A percentile compares a stretch with the other conserved stretches of the same genome.
Evolutionary conservation across 2,113 vertebrate genomes (phyloP).

Genomic region (Oxygymnocypris stewartii): DNA sequence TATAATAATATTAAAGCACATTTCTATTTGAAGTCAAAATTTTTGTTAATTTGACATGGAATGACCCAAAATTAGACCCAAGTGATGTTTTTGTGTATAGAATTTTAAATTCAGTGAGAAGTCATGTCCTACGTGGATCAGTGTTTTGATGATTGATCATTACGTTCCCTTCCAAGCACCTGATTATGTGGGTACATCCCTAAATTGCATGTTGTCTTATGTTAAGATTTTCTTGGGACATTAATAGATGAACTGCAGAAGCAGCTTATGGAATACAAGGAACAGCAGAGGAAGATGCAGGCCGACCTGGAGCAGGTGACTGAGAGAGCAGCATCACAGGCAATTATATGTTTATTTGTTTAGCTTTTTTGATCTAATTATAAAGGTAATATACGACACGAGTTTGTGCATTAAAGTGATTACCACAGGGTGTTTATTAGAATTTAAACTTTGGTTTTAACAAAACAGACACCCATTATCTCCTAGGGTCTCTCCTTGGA

Average conservation of each 20-base stretch:
- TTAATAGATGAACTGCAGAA: constrained; percentile 79
- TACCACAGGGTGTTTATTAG: not conserved
- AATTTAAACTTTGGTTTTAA: not conserved
- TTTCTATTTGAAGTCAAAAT: not conserved
- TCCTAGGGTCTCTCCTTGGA: no score
- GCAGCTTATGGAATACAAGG: constrained; percentile 86
- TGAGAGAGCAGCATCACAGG: constrained; percentile 88
- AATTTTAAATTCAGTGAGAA: not conserved
- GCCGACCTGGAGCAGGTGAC: constrained; percentile 89
- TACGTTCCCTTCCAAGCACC: not conserved
- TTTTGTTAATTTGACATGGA: not conserved
- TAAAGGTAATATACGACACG: not conserved
- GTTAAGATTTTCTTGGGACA: not conserved
- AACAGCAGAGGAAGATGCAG: constrained; percentile 87
- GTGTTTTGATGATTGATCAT: not conserved
- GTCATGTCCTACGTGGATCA: not conserved
- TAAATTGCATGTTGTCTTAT: not conserved
- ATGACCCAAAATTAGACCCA: not conserved
- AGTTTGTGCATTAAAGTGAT: not conserved
- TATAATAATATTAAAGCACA: not conserved
- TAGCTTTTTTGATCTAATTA: not conserved
- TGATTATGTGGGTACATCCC: not conserved
- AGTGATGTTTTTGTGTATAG: not conserved
- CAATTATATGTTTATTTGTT: constrained; percentile 3
- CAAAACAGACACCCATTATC: not conserved